These are phyloP conservation scores for Nycticryphes semicollaris DNA, from an alignment of 2,113 vertebrate genomes.

Conservation along the genomic window DNA sequence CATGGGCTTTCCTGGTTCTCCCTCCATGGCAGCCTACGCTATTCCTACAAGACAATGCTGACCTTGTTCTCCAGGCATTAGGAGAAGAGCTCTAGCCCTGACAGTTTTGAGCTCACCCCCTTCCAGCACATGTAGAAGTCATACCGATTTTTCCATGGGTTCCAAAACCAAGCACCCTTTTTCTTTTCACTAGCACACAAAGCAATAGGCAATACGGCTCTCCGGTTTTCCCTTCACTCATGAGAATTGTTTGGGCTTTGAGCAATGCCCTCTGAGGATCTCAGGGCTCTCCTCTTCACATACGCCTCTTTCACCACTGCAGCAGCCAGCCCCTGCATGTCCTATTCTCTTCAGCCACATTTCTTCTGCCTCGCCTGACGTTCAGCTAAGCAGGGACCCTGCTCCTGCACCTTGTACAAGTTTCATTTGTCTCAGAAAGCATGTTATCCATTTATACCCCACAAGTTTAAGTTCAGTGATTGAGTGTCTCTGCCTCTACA, in stretches of 20 bases:
- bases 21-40: background rate
- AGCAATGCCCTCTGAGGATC: background rate
- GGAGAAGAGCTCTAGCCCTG: background rate
- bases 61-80: background rate
- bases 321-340: background rate
- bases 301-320: rapidly evolving
- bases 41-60: background rate
- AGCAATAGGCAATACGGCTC: background rate
- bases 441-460: background rate
- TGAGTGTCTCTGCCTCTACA: background rate
- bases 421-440: background rate
- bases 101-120: background rate
- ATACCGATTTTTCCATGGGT: rapidly evolving
- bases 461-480: background rate
- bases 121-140: background rate
- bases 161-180: background rate
- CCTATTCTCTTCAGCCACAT: background rate
- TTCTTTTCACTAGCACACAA: background rate
- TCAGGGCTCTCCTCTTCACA: background rate
- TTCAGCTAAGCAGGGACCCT: background rate
- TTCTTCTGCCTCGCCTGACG: background rate
- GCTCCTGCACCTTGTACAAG: background rate
- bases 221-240: background rate
- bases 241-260: background rate
- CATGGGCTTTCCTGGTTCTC: background rate